Conservation (phyloP, 2,113 vertebrate species). For the Platycercus adscitus region DNA sequence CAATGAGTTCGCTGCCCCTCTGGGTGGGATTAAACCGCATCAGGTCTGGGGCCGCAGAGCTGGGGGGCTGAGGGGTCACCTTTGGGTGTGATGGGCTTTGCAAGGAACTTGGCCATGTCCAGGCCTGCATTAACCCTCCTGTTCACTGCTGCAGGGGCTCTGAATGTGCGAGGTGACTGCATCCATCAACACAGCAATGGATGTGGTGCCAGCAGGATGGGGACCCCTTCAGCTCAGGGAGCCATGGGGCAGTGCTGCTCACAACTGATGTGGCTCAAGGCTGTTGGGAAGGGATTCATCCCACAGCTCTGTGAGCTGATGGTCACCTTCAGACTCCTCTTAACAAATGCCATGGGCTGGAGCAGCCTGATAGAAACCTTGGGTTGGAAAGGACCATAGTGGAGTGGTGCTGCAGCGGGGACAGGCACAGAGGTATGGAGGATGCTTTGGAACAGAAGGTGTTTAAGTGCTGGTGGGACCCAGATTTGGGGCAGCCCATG, state of each 20-base stretch:
- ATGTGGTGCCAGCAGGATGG: background rate
- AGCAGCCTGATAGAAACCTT: background rate
- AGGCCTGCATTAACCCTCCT: background rate
- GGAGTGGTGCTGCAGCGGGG: background rate
- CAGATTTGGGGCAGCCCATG: background rate
- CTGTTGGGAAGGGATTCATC: background rate
- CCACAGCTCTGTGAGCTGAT: background rate
- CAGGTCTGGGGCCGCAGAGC: background rate
- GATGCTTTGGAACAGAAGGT: background rate
- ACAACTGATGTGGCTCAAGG: background rate
- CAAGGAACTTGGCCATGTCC: background rate
- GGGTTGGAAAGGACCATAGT: background rate
- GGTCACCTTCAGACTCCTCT: background rate
- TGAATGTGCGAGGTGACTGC: background rate
- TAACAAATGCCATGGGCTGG: background rate
- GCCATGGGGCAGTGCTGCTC: background rate
- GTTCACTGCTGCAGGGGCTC: background rate
- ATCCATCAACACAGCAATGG: background rate
- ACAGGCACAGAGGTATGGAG: too few relatives aligned
- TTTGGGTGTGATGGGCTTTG: background rate
- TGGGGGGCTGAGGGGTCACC: background rate
- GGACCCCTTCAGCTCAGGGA: background rate
- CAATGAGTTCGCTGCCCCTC: background rate
- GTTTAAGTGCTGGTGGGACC: background rate
- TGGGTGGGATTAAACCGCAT: background rate